phyloP scores from a whole-genome alignment of 2,113 vertebrate species.

The Lanius ludovicianus region DNA sequence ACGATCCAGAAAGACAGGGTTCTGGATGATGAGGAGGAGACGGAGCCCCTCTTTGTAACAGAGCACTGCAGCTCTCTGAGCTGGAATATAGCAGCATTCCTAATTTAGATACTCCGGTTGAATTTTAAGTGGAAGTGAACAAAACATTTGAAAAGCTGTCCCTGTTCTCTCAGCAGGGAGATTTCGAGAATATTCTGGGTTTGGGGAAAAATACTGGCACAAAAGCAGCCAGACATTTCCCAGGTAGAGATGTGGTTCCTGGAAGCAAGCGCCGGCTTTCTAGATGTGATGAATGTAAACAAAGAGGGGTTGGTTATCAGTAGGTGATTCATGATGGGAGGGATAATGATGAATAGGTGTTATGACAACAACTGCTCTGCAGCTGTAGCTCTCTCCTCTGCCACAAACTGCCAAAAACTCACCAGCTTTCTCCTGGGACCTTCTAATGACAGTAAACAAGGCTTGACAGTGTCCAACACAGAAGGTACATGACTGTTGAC shows the following conservation, averaged over 20 bases:
- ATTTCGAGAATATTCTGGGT: constrained; percentile 56
- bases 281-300: constrained; percentile 31
- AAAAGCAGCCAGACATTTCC: constrained; percentile 1
- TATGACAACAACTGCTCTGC: constrained; percentile 64
- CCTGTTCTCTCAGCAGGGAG: constrained; percentile 58
- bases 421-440: constrained; percentile 44
- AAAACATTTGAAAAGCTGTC: constrained; percentile 71
- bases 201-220: constrained; percentile 1
- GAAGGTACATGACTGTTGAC: constrained; percentile 32
- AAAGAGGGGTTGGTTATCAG: constrained; percentile 37
- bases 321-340: constrained; percentile 48
- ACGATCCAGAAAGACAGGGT: neutral
- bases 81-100: constrained; percentile 66
- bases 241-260: constrained; percentile 16
- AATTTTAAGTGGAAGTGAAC: constrained; percentile 70
- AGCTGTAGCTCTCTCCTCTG: constrained; percentile 53
- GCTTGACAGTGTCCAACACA: constrained; percentile 35
- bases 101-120: constrained; percentile 68
- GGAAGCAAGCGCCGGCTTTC: neutral
- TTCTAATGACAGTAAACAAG: constrained; percentile 53
- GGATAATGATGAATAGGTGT: constrained; percentile 66
- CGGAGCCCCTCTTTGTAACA: constrained; percentile 41
- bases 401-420: constrained; percentile 50
- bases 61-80: constrained; percentile 55
- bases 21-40: constrained; percentile 19